These are phyloP conservation scores for Parauchenoglanis punctatus DNA, from an alignment of 2,797 vertebrate genomes.

Conservation along the genomic window DNA sequence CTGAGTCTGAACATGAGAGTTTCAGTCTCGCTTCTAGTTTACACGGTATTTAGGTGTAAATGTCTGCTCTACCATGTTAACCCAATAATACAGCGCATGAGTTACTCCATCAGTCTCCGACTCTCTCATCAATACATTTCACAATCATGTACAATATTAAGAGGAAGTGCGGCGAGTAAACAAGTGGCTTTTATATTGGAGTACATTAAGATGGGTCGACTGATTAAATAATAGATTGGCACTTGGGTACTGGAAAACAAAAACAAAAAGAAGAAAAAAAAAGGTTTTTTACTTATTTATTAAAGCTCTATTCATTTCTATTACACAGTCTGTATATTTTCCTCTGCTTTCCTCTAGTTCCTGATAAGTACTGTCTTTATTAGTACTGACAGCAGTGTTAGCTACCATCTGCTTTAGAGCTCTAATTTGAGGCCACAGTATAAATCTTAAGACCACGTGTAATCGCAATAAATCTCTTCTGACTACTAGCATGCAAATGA, in stretches of 20 bases:
- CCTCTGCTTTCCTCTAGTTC: neutral
- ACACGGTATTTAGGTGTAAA: slow-evolving; percentile 16
- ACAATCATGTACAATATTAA: neutral
- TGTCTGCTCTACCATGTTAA: neutral
- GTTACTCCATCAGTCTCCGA: neutral
- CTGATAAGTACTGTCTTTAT: neutral
- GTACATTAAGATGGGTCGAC: neutral
- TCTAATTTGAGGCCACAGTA: neutral
- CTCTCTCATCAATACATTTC: neutral
- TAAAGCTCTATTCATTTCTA: neutral
- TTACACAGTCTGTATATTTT: neutral
- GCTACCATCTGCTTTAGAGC: neutral
- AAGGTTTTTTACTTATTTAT: neutral
- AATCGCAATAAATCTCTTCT: neutral
- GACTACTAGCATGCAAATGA: neutral
- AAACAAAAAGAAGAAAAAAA: neutral
- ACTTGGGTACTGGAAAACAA: neutral
- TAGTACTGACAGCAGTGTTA: neutral
- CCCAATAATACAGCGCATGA: neutral
- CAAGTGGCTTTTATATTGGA: neutral
- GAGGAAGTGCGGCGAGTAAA: neutral
- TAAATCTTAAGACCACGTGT: neutral
- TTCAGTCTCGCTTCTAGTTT: slow-evolving; percentile 74
- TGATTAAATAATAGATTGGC: neutral
- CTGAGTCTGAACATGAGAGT: slow-evolving; percentile 46